These are phyloP conservation scores for Rhynchotus rufescens DNA, from an alignment of 2,797 vertebrate genomes.

Conservation along the genomic window DNA sequence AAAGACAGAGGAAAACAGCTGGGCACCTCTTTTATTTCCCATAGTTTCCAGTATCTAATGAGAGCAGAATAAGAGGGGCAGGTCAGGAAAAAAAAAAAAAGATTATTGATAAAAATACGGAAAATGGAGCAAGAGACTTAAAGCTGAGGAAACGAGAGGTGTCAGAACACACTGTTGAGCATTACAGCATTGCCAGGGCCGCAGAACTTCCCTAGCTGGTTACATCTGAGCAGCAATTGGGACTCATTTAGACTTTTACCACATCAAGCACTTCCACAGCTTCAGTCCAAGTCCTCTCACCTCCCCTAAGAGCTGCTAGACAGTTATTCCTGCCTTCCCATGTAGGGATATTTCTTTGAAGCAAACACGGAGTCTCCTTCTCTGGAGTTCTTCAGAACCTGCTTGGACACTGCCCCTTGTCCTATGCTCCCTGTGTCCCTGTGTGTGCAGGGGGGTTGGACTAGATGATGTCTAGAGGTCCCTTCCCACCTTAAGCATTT, in stretches of 20 bases:
- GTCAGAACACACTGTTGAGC: not conserved
- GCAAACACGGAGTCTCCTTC: not conserved
- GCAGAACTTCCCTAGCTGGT: not conserved
- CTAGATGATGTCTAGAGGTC: too few species aligned
- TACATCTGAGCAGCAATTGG: not conserved
- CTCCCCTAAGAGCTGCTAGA: not conserved
- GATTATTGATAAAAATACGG: not conserved
- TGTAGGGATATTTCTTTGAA: not conserved
- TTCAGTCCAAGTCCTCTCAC: not conserved
- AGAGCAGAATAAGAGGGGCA: not conserved
- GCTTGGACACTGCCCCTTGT: too few species aligned
- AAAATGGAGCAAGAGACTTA: not conserved
- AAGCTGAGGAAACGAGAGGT: not conserved
- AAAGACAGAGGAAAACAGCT: not conserved
- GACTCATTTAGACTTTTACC: not conserved
- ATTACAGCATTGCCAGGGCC: not conserved
- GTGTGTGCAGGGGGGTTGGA: too few species aligned
- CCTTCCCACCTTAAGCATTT: too few species aligned
- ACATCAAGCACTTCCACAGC: not conserved
- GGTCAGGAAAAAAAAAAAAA: not conserved
- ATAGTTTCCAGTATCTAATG: not conserved
- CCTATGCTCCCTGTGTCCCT: too few species aligned
- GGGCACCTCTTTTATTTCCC: not conserved
- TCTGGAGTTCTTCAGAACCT: too few species aligned
- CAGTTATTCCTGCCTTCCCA: not conserved